Percentiles rank a stretch among this genome's conserved stretches.
Conservation (phyloP, 2,113 vertebrate species). For the Melospiza melodia region DNA sequence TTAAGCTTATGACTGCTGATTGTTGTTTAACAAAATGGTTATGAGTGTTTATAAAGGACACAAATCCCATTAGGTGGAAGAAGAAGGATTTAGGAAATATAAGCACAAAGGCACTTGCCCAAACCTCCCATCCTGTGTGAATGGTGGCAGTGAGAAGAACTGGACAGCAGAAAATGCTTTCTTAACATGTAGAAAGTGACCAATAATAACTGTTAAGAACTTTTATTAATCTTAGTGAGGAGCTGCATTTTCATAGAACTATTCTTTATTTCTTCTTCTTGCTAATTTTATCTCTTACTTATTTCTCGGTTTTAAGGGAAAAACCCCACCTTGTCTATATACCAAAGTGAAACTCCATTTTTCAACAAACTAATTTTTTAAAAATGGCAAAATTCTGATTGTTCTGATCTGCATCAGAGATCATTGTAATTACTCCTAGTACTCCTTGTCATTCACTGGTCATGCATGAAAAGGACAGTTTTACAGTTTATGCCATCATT, state of each 20-base stretch:
- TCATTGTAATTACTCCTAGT: background rate
- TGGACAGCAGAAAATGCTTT: background rate
- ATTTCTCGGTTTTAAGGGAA: background rate
- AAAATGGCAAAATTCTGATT: background rate
- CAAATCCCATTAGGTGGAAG: background rate
- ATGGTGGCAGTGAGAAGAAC: background rate
- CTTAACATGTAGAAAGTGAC: background rate
- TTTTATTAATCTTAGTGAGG: background rate
- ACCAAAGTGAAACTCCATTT: background rate
- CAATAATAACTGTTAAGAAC: background rate
- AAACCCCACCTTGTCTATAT: background rate
- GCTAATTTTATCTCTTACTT: background rate
- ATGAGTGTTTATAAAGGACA: background rate
- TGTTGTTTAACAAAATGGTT: background rate
- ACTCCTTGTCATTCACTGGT: background rate
- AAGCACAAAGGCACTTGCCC: background rate
- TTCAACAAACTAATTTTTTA: background rate
- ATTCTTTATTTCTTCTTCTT: background rate
- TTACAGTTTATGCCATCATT: background rate
- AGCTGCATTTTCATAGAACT: background rate
- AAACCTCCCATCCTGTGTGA: background rate
- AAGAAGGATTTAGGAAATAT: background rate
- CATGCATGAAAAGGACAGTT: background rate
- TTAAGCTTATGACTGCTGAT: background rate
- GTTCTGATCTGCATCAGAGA: background rate